Evolutionary conservation across 2,797 vertebrate species (phyloP).

Genomic region (Pempheris klunzingeri): DNA sequence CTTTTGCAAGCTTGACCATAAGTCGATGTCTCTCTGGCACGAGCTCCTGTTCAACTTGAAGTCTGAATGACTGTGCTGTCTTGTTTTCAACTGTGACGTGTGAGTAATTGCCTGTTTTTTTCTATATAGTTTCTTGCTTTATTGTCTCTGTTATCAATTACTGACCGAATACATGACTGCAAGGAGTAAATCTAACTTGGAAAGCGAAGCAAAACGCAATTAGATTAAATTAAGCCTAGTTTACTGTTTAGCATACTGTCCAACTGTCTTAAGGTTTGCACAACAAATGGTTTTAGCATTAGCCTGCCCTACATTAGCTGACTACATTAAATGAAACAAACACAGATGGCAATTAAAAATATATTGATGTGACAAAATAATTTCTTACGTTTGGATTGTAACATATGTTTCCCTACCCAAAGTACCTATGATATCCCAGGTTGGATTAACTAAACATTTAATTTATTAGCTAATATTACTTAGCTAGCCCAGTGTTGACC

Average conservation of each 20-base stretch:
- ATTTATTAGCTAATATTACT: not conserved
- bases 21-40: not conserved
- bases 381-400: not conserved
- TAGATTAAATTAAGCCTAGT: not conserved
- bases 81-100: not conserved
- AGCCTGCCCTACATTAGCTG: not conserved
- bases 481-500: constrained; percentile 58
- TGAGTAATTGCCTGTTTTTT: not conserved
- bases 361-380: accelerated
- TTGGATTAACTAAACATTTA: not conserved
- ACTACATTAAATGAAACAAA: not conserved
- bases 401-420: not conserved
- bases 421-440: not conserved
- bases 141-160: no score
- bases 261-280: not conserved
- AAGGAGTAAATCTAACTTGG: not conserved
- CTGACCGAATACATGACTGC: not conserved
- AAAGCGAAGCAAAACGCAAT: not conserved
- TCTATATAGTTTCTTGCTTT: no score
- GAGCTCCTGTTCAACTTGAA: not conserved
- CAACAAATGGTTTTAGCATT: constrained; percentile 4
- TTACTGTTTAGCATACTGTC: not conserved
- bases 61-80: not conserved
- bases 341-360: not conserved
- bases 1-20: not conserved